Conservation (phyloP, 1,140 invertebrate species). For the Colletes gigas region DNA sequence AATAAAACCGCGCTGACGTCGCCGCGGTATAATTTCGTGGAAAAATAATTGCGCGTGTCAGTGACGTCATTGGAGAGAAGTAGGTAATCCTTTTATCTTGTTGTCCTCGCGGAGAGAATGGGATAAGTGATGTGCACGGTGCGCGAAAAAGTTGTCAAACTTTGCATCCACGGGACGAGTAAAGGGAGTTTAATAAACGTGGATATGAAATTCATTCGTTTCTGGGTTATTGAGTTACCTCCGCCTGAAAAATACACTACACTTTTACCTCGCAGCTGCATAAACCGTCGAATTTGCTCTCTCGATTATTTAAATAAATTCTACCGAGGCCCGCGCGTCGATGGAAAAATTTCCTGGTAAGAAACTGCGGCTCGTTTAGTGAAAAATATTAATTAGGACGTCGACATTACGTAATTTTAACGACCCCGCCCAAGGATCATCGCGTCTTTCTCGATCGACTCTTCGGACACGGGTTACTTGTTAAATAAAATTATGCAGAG, state of each 20-base stretch:
- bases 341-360: neutral
- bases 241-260: no score
- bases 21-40: neutral
- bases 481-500: slow-evolving; percentile 51
- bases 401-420: slow-evolving; percentile 19
- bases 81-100: neutral
- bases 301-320: no score
- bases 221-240: no score
- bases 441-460: neutral
- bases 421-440: no score
- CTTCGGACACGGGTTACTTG: slow-evolving; percentile 6
- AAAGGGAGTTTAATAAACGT: neutral
- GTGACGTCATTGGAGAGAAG: slow-evolving; percentile 3
- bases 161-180: no score
- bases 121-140: neutral
- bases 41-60: slow-evolving; percentile 20
- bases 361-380: neutral
- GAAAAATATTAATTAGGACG: neutral
- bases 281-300: no score
- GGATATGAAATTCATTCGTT: neutral
- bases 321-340: no score
- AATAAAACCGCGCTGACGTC: slow-evolving; percentile 7
- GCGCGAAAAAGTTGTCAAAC: no score
- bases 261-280: no score
- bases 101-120: neutral